These are phyloP conservation scores for Jacana jacana DNA, from an alignment of 2,113 vertebrate genomes.

Conservation along the genomic window DNA sequence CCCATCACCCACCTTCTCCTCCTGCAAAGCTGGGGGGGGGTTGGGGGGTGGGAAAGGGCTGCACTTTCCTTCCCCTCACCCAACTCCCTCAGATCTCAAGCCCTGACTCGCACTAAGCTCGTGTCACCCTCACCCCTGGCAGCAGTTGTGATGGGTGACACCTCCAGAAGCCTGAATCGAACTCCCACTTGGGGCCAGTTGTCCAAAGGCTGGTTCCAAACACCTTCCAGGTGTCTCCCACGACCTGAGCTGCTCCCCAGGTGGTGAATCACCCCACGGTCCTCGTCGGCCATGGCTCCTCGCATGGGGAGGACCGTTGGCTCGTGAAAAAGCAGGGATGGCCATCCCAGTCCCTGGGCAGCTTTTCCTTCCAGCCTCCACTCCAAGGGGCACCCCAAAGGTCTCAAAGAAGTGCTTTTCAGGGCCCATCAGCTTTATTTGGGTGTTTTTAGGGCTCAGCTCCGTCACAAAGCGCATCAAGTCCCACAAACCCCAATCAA, in stretches of 20 bases:
- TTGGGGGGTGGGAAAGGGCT: not conserved
- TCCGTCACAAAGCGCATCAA: not conserved
- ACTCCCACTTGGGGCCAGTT: not conserved
- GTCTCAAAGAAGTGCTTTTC: too few relatives aligned
- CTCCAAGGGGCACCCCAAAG: not conserved
- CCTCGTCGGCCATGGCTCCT: conserved; percentile 76
- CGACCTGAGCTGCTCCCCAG: conserved; percentile 74
- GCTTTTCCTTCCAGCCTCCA: not conserved
- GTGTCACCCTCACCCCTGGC: not conserved
- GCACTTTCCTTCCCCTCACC: not conserved
- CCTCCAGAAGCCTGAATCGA: not conserved
- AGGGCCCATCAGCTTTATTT: too few relatives aligned
- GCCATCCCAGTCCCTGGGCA: not conserved
- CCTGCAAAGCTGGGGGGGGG: conserved; percentile 83
- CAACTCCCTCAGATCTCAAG: not conserved
- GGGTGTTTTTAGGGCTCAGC: not conserved
- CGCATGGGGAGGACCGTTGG: conserved; percentile 80
- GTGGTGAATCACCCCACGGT: conserved; percentile 79
- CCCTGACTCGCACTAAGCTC: too few relatives aligned
- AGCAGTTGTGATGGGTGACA: accelerated
- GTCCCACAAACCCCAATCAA: accelerated
- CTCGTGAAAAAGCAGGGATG: conserved; percentile 88
- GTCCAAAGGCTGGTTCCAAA: not conserved
- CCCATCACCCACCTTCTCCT: conserved; percentile 60
- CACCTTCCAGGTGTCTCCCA: conserved; percentile 75